Evolutionary conservation across 2,113 vertebrate species (phyloP).

Genomic region (Gymnobelideus leadbeateri): DNA sequence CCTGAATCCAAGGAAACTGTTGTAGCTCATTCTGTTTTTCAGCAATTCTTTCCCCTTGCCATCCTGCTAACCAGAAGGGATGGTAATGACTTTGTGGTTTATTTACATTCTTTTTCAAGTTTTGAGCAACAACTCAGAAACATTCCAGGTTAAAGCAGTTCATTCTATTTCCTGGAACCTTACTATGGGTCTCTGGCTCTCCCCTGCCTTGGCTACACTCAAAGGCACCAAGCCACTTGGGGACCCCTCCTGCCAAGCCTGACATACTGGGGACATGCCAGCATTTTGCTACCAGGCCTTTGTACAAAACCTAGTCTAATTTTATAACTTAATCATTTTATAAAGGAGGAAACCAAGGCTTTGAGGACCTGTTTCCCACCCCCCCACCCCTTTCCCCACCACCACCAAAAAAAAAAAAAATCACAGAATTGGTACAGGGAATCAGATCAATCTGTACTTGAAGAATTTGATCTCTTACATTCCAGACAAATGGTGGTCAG

Average conservation of each 20-base stretch:
- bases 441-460: background rate
- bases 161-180: background rate
- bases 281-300: background rate
- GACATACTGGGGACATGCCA: background rate
- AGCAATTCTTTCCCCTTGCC: background rate
- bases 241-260: background rate
- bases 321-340: background rate
- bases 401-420: background rate
- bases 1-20: background rate
- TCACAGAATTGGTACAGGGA: background rate
- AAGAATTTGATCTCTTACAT: background rate
- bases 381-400: background rate
- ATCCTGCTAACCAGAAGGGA: background rate
- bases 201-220: background rate
- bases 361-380: background rate
- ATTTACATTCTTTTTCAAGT: background rate
- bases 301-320: background rate
- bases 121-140: background rate
- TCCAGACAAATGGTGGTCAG: background rate
- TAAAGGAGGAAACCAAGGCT: background rate
- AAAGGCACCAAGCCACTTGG: background rate
- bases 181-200: background rate
- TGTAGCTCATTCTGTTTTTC: no score
- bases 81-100: background rate
- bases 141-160: background rate